These are phyloP conservation scores for Petrocephalus sullivani DNA, from an alignment of 2,797 vertebrate species.

Conservation along the genomic window DNA sequence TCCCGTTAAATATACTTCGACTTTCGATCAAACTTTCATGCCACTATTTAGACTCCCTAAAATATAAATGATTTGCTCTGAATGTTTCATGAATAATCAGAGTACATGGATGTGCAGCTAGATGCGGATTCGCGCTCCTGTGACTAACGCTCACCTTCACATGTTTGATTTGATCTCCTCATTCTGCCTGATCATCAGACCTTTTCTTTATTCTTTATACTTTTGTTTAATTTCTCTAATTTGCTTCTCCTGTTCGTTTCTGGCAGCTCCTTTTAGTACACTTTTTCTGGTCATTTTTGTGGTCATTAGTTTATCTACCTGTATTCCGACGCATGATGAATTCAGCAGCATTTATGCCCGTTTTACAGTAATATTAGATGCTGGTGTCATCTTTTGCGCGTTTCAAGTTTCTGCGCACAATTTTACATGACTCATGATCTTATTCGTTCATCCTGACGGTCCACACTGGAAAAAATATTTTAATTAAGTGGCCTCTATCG, in stretches of 20 bases:
- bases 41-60: slow-evolving; percentile 73
- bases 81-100: slow-evolving; percentile 78
- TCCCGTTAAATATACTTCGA: slow-evolving; percentile 62
- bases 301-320: neutral
- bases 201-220: neutral
- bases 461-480: neutral
- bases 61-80: slow-evolving; percentile 81
- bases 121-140: slow-evolving; percentile 31
- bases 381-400: neutral
- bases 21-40: slow-evolving; percentile 77
- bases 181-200: neutral
- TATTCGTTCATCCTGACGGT: neutral
- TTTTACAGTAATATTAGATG: neutral
- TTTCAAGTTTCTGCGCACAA: neutral
- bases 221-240: neutral
- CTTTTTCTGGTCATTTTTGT: neutral
- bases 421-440: neutral
- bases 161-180: neutral
- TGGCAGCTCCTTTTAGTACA: neutral
- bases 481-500: neutral
- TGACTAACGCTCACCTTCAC: slow-evolving; percentile 20
- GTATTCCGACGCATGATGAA: neutral
- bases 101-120: slow-evolving; percentile 51
- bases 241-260: neutral
- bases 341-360: neutral